These are phyloP conservation scores for Platycercus adscitus DNA, from an alignment of 2,113 vertebrate species.

Conservation along the genomic window DNA sequence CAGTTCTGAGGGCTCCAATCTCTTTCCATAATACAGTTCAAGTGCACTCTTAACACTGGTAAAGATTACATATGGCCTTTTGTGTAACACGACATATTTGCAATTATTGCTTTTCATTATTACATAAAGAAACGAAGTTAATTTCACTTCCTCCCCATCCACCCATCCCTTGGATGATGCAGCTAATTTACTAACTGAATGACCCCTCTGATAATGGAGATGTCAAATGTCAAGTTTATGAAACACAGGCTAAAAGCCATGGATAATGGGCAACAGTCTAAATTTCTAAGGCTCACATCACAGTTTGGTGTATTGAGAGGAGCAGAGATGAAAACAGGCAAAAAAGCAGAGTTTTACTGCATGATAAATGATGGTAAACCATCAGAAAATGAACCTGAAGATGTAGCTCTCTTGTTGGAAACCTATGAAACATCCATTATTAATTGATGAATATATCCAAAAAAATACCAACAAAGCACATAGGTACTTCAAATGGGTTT, in stretches of 20 bases:
- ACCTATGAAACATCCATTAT: neutral
- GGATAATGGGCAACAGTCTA: neutral
- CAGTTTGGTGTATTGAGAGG: neutral
- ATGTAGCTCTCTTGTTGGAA: neutral
- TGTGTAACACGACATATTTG: slow-evolving; percentile 68
- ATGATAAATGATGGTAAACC: neutral
- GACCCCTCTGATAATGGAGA: slow-evolving; percentile 46
- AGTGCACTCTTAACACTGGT: slow-evolving; percentile 73
- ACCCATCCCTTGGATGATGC: neutral
- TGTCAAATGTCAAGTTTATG: slow-evolving; percentile 34
- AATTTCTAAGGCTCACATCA: slow-evolving; percentile 30
- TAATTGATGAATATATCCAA: neutral
- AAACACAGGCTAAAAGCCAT: slow-evolving; percentile 56
- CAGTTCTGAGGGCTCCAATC: slow-evolving; percentile 62
- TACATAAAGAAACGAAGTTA: slow-evolving; percentile 69
- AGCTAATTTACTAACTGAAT: slow-evolving; percentile 52
- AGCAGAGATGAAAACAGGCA: slow-evolving; percentile 38
- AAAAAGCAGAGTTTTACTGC: neutral
- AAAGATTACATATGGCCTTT: slow-evolving; percentile 81
- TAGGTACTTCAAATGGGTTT: neutral
- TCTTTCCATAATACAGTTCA: slow-evolving; percentile 59
- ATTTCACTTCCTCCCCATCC: slow-evolving; percentile 60
- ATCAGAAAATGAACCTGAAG: neutral
- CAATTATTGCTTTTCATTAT: slow-evolving; percentile 83
- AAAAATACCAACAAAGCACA: neutral